Percentiles rank a stretch among this genome's conserved stretches.
These are phyloP conservation scores for Sander vitreus DNA, from an alignment of 2,113 vertebrate species.

Conservation along the genomic window DNA sequence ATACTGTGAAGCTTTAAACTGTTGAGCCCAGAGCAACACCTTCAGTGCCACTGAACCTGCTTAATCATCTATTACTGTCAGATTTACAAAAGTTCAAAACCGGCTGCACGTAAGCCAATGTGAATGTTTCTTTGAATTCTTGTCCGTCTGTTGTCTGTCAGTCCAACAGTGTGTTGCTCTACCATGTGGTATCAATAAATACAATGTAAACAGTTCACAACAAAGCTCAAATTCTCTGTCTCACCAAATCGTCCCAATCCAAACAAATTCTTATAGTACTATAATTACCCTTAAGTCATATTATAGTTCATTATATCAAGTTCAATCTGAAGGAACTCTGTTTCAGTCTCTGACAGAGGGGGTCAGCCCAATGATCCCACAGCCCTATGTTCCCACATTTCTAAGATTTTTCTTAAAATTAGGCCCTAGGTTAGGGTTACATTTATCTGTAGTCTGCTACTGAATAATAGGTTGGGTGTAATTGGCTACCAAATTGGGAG, in stretches of 20 bases:
- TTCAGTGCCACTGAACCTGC: neutral
- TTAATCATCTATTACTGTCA: neutral
- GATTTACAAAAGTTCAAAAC: neutral
- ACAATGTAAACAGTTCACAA: neutral
- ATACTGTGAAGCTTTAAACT: neutral
- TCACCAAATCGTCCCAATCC: neutral
- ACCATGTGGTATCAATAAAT: constrained; percentile 9
- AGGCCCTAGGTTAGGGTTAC: too few relatives aligned
- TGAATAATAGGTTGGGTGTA: too few relatives aligned
- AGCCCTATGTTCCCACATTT: too few relatives aligned
- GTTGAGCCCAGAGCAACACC: neutral
- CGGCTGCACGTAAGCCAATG: neutral
- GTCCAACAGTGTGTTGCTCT: neutral
- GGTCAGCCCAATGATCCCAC: too few relatives aligned
- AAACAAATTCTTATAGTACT: neutral
- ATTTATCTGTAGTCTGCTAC: too few relatives aligned
- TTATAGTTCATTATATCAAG: too few relatives aligned
- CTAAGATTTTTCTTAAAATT: too few relatives aligned
- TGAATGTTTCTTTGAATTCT: neutral
- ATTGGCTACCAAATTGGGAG: too few relatives aligned
- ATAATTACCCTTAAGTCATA: neutral
- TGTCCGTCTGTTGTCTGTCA: neutral
- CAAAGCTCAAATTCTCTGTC: neutral
- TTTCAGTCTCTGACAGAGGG: too few relatives aligned
- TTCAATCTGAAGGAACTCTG: too few relatives aligned